A percentile compares a stretch with the other conserved stretches of the same genome.
Evolutionary conservation across 2,888 invertebrate species (phyloP).

Genomic region (Thymelicus acteon): DNA sequence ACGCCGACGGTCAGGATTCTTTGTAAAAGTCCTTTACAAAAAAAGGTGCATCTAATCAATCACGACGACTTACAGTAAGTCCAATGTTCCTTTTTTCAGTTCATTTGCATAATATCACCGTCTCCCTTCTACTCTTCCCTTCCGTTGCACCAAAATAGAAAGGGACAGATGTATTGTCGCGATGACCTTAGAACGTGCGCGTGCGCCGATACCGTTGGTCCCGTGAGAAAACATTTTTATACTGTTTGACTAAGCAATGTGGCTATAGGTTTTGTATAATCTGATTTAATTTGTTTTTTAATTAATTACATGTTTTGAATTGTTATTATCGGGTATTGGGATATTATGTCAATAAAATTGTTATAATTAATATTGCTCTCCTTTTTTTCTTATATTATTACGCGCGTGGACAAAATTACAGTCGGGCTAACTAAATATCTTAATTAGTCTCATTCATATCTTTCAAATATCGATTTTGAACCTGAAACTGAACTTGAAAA

Average conservation of each 20-base stretch:
- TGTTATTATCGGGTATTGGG: not conserved
- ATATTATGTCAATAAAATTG: too few relatives aligned
- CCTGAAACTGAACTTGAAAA: too few relatives aligned
- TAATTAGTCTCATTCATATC: too few relatives aligned
- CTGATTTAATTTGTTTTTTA: slow-evolving; percentile 43
- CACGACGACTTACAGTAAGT: slow-evolving; percentile 67
- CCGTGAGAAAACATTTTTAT: slow-evolving; percentile 79
- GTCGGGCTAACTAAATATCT: too few relatives aligned
- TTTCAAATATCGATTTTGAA: too few relatives aligned
- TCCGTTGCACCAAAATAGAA: slow-evolving; percentile 42
- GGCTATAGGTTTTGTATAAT: slow-evolving; percentile 56
- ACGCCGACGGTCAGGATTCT: slow-evolving; percentile 55
- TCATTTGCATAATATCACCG: slow-evolving; percentile 70
- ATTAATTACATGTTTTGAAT: slow-evolving; percentile 35
- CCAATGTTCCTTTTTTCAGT: slow-evolving; percentile 64
- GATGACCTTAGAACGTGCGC: slow-evolving; percentile 70
- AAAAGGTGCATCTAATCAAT: slow-evolving; percentile 81
- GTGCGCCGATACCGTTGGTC: slow-evolving; percentile 73
- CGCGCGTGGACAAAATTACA: not conserved
- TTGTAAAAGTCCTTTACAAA: slow-evolving; percentile 55
- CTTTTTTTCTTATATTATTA: not conserved
- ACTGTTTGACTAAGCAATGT: slow-evolving; percentile 58
- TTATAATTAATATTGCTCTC: too few relatives aligned
- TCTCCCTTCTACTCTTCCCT: slow-evolving; percentile 44
- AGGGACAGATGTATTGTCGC: slow-evolving; percentile 56